These are phyloP conservation scores for Latrodectus geometricus DNA, from an alignment of 1,140 invertebrate genomes.

Conservation along the genomic window DNA sequence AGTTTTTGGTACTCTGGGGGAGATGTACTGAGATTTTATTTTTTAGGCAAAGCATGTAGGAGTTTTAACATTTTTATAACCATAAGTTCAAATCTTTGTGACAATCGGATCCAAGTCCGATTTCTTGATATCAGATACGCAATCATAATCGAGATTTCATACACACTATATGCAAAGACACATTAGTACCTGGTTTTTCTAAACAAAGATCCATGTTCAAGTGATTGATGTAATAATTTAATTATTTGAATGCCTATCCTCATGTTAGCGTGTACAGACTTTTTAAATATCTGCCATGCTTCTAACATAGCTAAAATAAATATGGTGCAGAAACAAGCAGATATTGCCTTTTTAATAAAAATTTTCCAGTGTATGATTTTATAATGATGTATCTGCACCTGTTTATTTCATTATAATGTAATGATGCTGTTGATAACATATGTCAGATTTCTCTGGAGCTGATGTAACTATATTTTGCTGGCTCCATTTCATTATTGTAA, in stretches of 20 bases:
- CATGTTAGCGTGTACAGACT: slow-evolving; percentile 35
- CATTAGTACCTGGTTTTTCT: slow-evolving; percentile 57
- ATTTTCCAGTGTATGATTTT: background rate
- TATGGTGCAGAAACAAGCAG: slow-evolving; percentile 2
- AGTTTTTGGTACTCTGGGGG: slow-evolving; percentile 23
- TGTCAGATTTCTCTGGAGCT: slow-evolving; percentile 35
- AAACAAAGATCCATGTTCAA: slow-evolving; percentile 43
- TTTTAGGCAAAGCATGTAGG: slow-evolving; percentile 10
- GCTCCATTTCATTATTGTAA: slow-evolving; percentile 23
- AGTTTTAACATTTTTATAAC: slow-evolving; percentile 18
- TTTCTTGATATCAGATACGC: slow-evolving; percentile 43
- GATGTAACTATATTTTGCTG: slow-evolving; percentile 38
- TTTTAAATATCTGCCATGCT: slow-evolving; percentile 44
- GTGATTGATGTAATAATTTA: slow-evolving; percentile 29
- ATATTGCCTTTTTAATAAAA: slow-evolving; percentile 2
- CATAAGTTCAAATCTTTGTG: slow-evolving; percentile 32
- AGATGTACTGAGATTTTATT: slow-evolving; percentile 21
- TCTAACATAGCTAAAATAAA: slow-evolving; percentile 7
- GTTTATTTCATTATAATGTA: slow-evolving; percentile 19
- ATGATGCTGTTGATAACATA: slow-evolving; percentile 14
- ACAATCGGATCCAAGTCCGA: slow-evolving; percentile 45
- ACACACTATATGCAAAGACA: slow-evolving; percentile 24
- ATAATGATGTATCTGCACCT: slow-evolving; percentile 22
- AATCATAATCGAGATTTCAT: slow-evolving; percentile 33
- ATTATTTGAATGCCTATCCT: slow-evolving; percentile 31